Evolutionary conservation across 2,113 vertebrate genomes (phyloP).

Genomic region (Microcebus griseorufus): DNA sequence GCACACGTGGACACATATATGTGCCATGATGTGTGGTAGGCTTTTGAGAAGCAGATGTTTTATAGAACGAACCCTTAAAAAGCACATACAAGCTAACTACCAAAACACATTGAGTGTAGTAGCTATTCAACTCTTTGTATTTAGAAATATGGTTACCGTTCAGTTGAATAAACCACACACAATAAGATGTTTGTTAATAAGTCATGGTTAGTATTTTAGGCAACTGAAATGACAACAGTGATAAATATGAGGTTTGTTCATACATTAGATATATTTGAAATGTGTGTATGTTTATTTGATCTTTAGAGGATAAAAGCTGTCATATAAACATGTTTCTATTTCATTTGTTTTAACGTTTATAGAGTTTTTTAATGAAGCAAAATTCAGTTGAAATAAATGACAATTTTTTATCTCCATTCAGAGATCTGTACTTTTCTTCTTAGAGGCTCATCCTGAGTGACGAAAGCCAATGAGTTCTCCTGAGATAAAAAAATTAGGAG

Average conservation of each 20-base stretch:
- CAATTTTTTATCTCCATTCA: conserved; percentile 32
- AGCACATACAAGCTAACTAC: conserved; percentile 26
- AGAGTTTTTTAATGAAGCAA: conserved; percentile 59
- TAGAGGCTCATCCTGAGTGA: background rate
- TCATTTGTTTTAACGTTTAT: conserved; percentile 58
- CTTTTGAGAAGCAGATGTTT: conserved; percentile 14
- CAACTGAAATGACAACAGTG: background rate
- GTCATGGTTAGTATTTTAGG: conserved; percentile 4
- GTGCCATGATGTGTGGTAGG: background rate
- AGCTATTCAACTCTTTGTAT: background rate
- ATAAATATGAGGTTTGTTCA: conserved; percentile 32
- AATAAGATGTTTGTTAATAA: background rate
- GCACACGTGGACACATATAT: background rate
- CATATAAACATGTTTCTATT: conserved; percentile 19
- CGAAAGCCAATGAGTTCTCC: conserved; percentile 2
- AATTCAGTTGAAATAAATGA: conserved; percentile 68
- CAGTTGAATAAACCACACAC: background rate
- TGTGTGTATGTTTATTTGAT: conserved; percentile 50
- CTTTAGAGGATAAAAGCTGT: conserved; percentile 12
- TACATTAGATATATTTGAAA: conserved; percentile 9
- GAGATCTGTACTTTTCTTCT: conserved; percentile 30
- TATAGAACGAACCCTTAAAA: conserved; percentile 33
- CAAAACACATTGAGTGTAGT: background rate
- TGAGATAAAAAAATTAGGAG: background rate
- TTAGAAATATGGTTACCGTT: conserved; percentile 16